Conservation (phyloP, 1,140 invertebrate genomes). For the Antheraea pernyi region DNA sequence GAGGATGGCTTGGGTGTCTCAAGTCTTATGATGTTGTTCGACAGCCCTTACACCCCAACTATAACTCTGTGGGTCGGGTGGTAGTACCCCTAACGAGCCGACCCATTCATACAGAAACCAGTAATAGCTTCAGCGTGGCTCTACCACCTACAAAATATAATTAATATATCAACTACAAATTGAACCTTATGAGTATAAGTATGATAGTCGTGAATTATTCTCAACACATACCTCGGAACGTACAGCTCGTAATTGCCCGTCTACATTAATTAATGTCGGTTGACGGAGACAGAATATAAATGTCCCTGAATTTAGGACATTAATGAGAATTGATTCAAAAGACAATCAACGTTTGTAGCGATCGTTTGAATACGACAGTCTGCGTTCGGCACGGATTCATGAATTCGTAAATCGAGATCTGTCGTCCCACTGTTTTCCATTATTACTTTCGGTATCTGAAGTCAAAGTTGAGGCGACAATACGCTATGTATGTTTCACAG, state of each 20-base stretch:
- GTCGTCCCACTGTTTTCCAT: slow-evolving; percentile 31
- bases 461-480: slow-evolving; percentile 13
- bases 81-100: no score
- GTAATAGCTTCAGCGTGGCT: no score
- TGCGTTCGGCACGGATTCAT: slow-evolving; percentile 39
- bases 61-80: no score
- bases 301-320: slow-evolving; percentile 32
- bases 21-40: no score
- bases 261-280: slow-evolving; percentile 15
- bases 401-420: slow-evolving; percentile 54
- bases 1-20: no score
- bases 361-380: slow-evolving; percentile 22
- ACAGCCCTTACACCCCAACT: no score
- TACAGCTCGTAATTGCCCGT: slow-evolving; percentile 5
- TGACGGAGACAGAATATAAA: slow-evolving; percentile 26
- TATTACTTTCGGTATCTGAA: slow-evolving; percentile 18
- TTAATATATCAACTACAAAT: not conserved
- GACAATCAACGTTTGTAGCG: slow-evolving; percentile 46
- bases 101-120: no score
- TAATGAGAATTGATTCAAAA: slow-evolving; percentile 47
- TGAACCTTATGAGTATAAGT: no score
- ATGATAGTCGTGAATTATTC: not conserved
- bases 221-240: not conserved
- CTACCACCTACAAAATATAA: not conserved
- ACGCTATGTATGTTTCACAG: not conserved